Conservation (phyloP, 2,888 invertebrate species). For the Macrophya alboannulata region DNA sequence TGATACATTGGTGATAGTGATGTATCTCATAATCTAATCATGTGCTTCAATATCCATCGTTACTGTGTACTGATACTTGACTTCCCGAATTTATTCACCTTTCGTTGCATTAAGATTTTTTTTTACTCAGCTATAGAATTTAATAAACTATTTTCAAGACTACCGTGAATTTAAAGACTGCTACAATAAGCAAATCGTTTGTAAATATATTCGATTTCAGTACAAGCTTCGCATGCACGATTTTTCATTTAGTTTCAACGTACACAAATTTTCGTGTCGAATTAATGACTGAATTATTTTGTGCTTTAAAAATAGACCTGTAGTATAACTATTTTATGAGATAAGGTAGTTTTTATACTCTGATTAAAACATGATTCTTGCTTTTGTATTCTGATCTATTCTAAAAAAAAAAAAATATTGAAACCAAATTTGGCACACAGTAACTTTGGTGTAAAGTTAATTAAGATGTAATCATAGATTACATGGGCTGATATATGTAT, state of each 20-base stretch:
- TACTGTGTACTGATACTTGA: constrained; percentile 24
- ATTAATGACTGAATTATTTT: neutral
- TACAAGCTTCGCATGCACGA: neutral
- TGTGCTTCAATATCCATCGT: neutral
- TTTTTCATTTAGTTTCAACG: constrained; percentile 3
- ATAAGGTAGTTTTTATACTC: neutral
- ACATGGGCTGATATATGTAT: neutral
- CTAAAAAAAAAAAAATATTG: neutral
- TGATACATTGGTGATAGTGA: neutral
- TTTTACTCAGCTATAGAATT: neutral
- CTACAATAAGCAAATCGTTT: constrained; percentile 22
- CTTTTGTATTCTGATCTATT: neutral
- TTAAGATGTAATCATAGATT: constrained; percentile 6
- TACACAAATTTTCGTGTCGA: neutral
- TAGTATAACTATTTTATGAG: neutral
- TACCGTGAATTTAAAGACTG: constrained; percentile 33
- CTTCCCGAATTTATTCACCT: neutral
- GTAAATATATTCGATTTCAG: neutral
- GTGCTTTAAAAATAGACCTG: neutral
- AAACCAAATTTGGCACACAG: constrained; percentile 13
- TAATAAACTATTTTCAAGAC: constrained; percentile 20
- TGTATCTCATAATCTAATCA: neutral
- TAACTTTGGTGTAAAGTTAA: constrained; percentile 26
- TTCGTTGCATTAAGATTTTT: neutral
- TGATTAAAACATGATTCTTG: neutral